Evolutionary conservation across 1,140 invertebrate species (phyloP), one percentile per base, ranked within the genome.

Genomic region (Holotrichia oblita): DNA sequence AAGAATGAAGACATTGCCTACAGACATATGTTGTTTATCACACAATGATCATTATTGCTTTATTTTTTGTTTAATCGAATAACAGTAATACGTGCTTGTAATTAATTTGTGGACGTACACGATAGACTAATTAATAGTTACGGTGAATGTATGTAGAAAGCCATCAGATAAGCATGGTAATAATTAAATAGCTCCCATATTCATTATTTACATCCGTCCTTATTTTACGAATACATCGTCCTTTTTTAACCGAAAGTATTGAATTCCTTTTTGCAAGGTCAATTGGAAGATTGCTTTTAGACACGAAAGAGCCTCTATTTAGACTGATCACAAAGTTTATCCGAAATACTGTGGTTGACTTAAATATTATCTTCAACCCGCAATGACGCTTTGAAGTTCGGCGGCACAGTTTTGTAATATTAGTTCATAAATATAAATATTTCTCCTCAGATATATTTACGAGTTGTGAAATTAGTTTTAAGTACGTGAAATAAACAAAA

Each of bases 141-240:
- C 14, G 14, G 48, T 2, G 17, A 55, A 17, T 17, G 61, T 69
- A 17, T 17, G 61, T 69, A 20, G 9, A 24, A 69, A 69, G 17
- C 22, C 61, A 69, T 69, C 61, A 69, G 61, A 69, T 69, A 69
- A 69, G 61, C 22, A 0, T 69, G 7, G 22, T 27, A 69, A 69
- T 69, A 69, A 55, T 55, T n/a, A 55, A 69, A 69, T 34, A 69
- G 61, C 61, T 24, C 8, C 20, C 27, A 69, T 20, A 34, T 24
- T 69, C 61, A 55, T 55, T 55, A 55, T 17, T 55, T 17, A 55
- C 48, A n/a, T 55, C 48, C 14, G 48, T 55, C 48, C 61, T 69
- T 27, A 69, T 69, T 69, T 24, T 22, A 69, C 61, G 22, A 69
- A 10, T 69, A 20, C 6, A 27, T 9, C 22, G 14, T 69, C 61